Conservation (phyloP, 2,113 vertebrate species). For the Brachyhypopomus occidentalis region DNA sequence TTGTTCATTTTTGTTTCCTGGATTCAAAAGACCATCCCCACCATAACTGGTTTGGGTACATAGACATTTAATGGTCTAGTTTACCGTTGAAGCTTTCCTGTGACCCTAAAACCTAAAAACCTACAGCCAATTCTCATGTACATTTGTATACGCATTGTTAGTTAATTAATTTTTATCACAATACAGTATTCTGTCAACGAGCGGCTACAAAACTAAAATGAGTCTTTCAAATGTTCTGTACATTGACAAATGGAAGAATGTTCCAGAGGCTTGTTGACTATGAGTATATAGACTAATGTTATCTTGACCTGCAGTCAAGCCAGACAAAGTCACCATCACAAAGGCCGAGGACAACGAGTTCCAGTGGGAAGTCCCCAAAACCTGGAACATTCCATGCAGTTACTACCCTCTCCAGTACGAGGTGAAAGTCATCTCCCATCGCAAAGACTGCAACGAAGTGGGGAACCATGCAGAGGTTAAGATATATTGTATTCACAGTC, state of each 20-base stretch:
- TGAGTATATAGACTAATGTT: not conserved
- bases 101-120: too few species aligned
- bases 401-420: slow-evolving; percentile 70
- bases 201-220: too few species aligned
- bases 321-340: slow-evolving; percentile 50
- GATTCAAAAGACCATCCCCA: not conserved
- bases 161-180: too few species aligned
- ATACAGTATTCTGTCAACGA: too few species aligned
- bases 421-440: slow-evolving; percentile 61
- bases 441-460: slow-evolving; percentile 52
- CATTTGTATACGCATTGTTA: too few species aligned
- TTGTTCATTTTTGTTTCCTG: not conserved
- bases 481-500: not conserved
- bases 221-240: too few species aligned
- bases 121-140: too few species aligned
- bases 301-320: slow-evolving; percentile 63
- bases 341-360: slow-evolving; percentile 46
- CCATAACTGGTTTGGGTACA: too few species aligned
- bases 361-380: slow-evolving; percentile 64
- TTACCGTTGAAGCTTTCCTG: too few species aligned
- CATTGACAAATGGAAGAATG: too few species aligned
- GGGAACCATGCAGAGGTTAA: slow-evolving; percentile 35
- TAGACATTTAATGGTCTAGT: too few species aligned
- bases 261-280: not conserved
- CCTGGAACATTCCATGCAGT: slow-evolving; percentile 67